Evolutionary conservation across 2,888 invertebrate genomes (phyloP).

Genomic region (Steinernema hermaphroditum): DNA sequence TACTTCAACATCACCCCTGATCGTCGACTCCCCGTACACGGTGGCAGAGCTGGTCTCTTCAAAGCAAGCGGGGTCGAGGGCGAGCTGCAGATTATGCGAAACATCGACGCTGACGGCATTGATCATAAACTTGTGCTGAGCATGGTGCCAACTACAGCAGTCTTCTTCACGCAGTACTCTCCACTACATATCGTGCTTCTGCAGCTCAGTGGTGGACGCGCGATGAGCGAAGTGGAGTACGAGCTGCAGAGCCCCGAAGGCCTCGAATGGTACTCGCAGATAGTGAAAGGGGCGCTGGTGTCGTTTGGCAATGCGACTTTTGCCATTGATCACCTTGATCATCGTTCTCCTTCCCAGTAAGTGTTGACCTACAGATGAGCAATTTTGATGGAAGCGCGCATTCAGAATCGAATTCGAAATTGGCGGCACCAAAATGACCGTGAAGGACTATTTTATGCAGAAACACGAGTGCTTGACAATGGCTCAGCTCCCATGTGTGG

Average conservation of each 20-base stretch:
- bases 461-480: not conserved
- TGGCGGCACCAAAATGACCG: not conserved
- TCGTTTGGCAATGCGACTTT: not conserved
- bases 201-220: not conserved
- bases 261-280: not conserved
- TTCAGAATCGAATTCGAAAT: not conserved
- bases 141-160: not conserved
- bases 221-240: not conserved
- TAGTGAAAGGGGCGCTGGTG: not conserved
- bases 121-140: not conserved
- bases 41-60: not conserved
- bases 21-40: not conserved
- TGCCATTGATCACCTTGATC: not conserved
- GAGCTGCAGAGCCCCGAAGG: not conserved
- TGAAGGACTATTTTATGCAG: not conserved
- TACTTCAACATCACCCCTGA: not conserved
- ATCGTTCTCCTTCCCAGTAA: not conserved
- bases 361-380: too few relatives aligned
- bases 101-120: not conserved
- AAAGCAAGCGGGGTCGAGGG: not conserved
- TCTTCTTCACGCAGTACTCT: not conserved
- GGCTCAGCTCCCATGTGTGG: not conserved
- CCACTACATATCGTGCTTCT: not conserved
- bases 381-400: too few relatives aligned
- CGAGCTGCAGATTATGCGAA: not conserved